These are phyloP conservation scores for Dysidea cf. avara DNA, from an alignment of 37 sponge, comb jelly and placozoan species.

Conservation along the genomic window DNA sequence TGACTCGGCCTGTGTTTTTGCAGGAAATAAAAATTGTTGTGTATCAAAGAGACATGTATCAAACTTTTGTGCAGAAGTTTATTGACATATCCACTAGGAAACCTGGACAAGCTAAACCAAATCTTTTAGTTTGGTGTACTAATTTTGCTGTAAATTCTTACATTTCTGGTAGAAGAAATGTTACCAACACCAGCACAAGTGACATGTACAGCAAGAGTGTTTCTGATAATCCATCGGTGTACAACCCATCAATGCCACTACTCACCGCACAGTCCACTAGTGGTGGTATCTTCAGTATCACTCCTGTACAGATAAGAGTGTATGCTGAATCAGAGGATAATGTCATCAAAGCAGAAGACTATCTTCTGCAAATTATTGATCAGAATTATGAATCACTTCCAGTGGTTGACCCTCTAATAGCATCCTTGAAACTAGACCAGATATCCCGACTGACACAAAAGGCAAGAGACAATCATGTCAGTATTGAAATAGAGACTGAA, in stretches of 20 bases:
- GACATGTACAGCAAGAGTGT: too few relatives aligned
- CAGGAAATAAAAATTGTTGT: conserved; percentile 24
- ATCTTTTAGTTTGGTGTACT: too few relatives aligned
- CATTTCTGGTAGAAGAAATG: too few relatives aligned
- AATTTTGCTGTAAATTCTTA: too few relatives aligned
- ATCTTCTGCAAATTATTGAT: conserved; percentile 3
- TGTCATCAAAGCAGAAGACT: conserved; percentile 17
- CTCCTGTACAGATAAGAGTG: conserved; percentile 6
- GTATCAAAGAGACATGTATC: conserved; percentile 3
- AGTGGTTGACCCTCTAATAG: conserved; percentile 23
- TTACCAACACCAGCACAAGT: too few relatives aligned
- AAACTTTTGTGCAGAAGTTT: conserved; percentile 17
- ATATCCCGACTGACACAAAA: not conserved
- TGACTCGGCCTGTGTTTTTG: conserved; percentile 3
- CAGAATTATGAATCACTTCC: conserved; percentile 7
- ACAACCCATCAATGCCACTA: too few relatives aligned
- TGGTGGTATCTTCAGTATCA: not conserved
- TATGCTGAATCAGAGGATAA: conserved; percentile 21
- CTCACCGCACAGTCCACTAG: too few relatives aligned
- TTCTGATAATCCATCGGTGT: too few relatives aligned
- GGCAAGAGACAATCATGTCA: conserved; percentile 7
- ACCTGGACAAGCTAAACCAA: too few relatives aligned
- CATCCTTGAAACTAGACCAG: not conserved
- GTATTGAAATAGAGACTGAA: conserved; percentile 28
- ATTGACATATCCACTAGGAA: not conserved